Conservation (phyloP, 2,888 invertebrate species). For the Antitype chi region DNA sequence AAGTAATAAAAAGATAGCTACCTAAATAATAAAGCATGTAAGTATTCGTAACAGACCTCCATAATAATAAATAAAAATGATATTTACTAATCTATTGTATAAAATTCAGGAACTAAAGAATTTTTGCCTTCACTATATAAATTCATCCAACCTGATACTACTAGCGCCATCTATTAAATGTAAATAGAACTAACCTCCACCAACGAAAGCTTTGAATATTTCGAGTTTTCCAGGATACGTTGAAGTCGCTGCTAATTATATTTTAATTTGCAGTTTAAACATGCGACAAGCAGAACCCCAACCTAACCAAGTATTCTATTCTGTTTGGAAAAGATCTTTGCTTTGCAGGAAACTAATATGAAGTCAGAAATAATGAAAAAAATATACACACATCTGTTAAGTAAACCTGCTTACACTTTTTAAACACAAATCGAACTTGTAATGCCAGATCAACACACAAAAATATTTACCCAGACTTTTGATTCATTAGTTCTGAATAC, state of each 20-base stretch:
- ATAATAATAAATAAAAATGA: not conserved
- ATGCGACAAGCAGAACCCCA: too few relatives aligned
- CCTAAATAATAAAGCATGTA: not conserved
- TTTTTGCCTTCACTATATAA: not conserved
- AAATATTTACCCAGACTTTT: conserved; percentile 25
- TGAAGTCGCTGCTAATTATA: not conserved
- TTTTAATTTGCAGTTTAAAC: not conserved
- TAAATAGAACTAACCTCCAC: conserved; percentile 37
- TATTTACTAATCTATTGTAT: not conserved
- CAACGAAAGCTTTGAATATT: not conserved
- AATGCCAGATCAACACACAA: not conserved
- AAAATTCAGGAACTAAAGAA: not conserved
- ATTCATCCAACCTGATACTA: not conserved
- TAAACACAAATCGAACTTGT: not conserved
- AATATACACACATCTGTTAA: not conserved
- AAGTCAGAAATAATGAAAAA: not conserved
- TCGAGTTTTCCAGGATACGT: not conserved
- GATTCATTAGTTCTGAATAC: conserved; percentile 6
- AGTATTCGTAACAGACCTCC: not conserved
- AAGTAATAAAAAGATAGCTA: not conserved
- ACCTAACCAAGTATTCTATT: not conserved
- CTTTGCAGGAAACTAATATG: not conserved
- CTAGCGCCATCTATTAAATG: conserved; percentile 62
- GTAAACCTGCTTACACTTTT: not conserved
- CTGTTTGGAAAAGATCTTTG: not conserved